phyloP scores from a whole-genome alignment of 2,113 vertebrate genomes.

The Seriola rivoliana region DNA sequence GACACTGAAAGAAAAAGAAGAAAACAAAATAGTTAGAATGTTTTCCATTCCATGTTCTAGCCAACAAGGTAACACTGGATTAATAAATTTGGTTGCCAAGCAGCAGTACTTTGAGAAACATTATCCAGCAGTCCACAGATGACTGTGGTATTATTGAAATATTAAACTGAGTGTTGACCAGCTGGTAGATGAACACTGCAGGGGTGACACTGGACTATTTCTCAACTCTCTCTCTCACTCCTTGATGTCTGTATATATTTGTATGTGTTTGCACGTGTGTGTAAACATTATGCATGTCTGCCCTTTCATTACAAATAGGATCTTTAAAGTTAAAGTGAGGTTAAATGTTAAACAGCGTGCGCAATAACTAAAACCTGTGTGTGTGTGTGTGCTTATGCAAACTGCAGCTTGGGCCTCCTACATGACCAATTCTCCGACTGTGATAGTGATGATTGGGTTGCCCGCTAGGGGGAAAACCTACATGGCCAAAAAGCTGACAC shows the following conservation, averaged over 20 bases:
- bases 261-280: background rate
- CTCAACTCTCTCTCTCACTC: background rate
- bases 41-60: constrained; percentile 40
- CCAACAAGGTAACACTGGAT: background rate
- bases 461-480: constrained; percentile 95
- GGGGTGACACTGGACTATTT: constrained; percentile 42
- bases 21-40: background rate
- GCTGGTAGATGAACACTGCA: background rate
- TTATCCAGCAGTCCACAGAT: constrained; percentile 34
- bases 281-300: background rate
- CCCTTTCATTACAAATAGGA: background rate
- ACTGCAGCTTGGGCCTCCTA: constrained; percentile 95
- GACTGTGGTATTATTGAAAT: constrained; percentile 13
- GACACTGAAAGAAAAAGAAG: background rate
- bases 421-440: constrained; percentile 96
- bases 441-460: constrained; percentile 98
- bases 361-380: constrained; percentile 2
- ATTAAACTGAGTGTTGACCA: constrained; percentile 29
- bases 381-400: constrained; percentile 1
- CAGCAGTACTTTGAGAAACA: constrained; percentile 44
- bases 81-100: constrained; percentile 7
- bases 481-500: constrained; percentile 97
- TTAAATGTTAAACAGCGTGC: background rate
- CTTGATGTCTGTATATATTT: constrained; percentile 1
- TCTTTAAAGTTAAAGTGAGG: background rate